phyloP scores from a whole-genome alignment of 2,797 vertebrate species.

The Sternarchorhynchus goeldii region DNA sequence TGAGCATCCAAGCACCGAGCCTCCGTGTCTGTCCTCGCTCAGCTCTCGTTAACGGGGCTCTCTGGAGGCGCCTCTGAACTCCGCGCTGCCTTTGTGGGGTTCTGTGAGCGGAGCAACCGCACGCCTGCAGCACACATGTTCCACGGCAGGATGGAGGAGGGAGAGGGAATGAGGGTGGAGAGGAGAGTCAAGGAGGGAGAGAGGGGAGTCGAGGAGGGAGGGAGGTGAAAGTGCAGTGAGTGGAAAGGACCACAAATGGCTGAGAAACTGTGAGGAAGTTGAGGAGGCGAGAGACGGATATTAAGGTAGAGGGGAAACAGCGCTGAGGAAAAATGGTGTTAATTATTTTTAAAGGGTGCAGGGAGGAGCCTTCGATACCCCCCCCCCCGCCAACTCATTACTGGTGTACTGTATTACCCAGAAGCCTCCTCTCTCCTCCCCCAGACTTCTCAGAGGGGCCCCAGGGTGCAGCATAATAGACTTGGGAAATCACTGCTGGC shows the following conservation, averaged over 20 bases:
- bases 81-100: constrained; percentile 53
- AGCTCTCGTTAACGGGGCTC: constrained; percentile 54
- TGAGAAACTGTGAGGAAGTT: neutral
- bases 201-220: constrained; percentile 1
- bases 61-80: constrained; percentile 53
- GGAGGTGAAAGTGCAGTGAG: constrained; percentile 6
- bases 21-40: constrained; percentile 54
- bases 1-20: neutral
- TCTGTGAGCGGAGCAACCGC: constrained; percentile 71
- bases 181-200: constrained; percentile 39
- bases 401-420: constrained; percentile 30
- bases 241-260: neutral
- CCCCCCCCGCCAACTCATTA: constrained; percentile 63
- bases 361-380: neutral
- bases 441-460: constrained; percentile 33
- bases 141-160: constrained; percentile 53
- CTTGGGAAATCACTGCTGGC: neutral
- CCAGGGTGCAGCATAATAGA: neutral
- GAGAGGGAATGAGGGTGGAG: constrained; percentile 39
- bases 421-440: constrained; percentile 52
- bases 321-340: constrained; percentile 41
- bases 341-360: neutral
- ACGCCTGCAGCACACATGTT: constrained; percentile 72
- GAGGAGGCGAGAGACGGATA: constrained; percentile 23
- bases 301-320: constrained; percentile 62